A percentile compares a stretch with the other conserved stretches of the same genome.
phyloP scores from a whole-genome alignment of 2,797 vertebrate genomes.

The Aphelocoma californica region DNA sequence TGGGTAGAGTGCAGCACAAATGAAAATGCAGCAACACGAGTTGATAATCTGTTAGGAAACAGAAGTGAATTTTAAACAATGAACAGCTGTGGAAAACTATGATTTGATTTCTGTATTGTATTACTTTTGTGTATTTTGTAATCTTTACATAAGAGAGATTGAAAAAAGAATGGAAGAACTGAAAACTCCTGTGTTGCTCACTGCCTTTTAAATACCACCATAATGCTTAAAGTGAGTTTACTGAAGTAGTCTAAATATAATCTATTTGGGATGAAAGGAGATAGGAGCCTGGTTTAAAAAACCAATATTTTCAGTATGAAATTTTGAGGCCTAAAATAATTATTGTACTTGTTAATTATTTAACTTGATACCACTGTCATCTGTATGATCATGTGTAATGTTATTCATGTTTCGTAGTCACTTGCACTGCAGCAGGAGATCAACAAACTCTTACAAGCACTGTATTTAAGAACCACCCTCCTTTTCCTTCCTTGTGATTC shows the following conservation, averaged over 20 bases:
- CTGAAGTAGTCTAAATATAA: not conserved
- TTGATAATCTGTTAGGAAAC: not conserved
- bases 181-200: not conserved
- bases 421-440: not conserved
- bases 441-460: not conserved
- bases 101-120: not conserved
- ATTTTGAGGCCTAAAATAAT: not conserved
- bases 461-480: not conserved
- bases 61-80: not conserved
- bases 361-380: not conserved
- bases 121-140: not conserved
- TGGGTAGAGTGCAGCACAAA: no score
- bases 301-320: not conserved
- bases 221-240: not conserved
- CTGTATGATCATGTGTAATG: accelerated
- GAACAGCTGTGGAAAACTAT: not conserved
- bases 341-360: not conserved
- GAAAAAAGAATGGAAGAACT: not conserved
- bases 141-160: not conserved
- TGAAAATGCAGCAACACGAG: not conserved
- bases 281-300: not conserved
- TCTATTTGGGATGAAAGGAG: not conserved
- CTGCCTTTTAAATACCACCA: not conserved
- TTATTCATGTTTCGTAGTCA: not conserved
- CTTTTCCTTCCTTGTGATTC: constrained; percentile 32